Percentiles rank a stretch among this genome's conserved stretches.
Evolutionary conservation across 2,113 vertebrate genomes (phyloP).

Genomic region (Copsychus sechellarum): DNA sequence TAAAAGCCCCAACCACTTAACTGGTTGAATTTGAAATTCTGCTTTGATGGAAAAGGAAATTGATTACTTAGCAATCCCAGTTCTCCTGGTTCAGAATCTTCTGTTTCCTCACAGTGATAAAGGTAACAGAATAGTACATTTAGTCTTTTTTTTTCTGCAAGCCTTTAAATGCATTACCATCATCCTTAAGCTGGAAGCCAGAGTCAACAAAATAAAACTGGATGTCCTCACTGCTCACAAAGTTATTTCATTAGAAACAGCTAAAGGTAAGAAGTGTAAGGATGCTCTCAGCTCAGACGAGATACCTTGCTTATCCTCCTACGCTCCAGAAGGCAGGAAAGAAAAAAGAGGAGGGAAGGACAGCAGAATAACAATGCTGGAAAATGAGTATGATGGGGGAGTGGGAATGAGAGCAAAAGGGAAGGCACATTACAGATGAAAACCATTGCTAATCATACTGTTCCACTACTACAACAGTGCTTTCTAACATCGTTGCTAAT

Average conservation of each 20-base stretch:
- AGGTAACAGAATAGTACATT: neutral
- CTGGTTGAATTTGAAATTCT: neutral
- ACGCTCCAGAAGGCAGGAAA: neutral
- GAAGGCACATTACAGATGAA: neutral
- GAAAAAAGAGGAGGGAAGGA: rapidly evolving
- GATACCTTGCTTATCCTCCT: neutral
- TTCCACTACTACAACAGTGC: neutral
- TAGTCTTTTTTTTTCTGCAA: neutral
- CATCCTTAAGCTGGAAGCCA: neutral
- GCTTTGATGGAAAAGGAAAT: neutral
- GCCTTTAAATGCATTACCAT: neutral
- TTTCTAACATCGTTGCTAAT: neutral
- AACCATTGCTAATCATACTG: rapidly evolving
- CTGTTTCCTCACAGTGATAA: neutral
- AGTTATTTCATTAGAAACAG: neutral
- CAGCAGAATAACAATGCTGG: neutral
- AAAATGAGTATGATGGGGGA: neutral
- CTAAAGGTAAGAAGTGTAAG: neutral
- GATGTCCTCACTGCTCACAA: neutral
- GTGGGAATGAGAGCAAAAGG: neutral
- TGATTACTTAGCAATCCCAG: neutral
- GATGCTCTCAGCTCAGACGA: neutral
- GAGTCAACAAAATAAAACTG: neutral
- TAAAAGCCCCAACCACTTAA: neutral
- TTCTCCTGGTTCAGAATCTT: neutral